phyloP scores from a whole-genome alignment of 2,797 vertebrate species.

The Euphonia xanthogaster region DNA sequence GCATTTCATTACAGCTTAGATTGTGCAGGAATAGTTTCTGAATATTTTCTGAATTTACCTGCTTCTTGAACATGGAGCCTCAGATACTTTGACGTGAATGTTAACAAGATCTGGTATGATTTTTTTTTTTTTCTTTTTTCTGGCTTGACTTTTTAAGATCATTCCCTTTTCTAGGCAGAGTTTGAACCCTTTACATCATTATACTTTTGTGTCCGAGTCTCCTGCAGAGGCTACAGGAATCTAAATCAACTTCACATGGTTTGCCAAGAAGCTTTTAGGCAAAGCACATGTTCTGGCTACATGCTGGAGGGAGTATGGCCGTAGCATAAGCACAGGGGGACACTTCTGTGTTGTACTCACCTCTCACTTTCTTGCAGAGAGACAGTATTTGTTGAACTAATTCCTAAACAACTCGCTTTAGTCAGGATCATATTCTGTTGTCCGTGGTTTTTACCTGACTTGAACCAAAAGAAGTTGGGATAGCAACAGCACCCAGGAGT shows the following conservation, averaged over 20 bases:
- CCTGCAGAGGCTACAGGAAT: background rate
- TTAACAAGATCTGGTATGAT: background rate
- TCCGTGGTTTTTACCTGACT: background rate
- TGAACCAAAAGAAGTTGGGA: background rate
- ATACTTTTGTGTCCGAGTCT: background rate
- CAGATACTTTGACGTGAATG: background rate
- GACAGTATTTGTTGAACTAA: background rate
- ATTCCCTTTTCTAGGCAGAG: background rate
- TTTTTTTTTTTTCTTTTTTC: background rate
- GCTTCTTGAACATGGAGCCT: background rate
- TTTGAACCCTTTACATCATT: background rate
- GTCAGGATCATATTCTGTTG: background rate
- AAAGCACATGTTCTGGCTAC: background rate
- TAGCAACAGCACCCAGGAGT: background rate
- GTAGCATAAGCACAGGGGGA: background rate
- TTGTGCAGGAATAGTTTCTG: background rate
- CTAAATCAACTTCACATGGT: background rate
- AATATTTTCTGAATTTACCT: background rate
- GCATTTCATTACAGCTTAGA: background rate
- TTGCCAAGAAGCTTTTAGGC: background rate
- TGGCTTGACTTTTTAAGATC: background rate
- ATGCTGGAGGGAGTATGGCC: background rate
- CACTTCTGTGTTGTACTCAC: background rate
- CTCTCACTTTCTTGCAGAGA: background rate
- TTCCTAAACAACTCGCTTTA: background rate